Conservation (phyloP, 2,113 vertebrate species). For the Cercopithecus mona region DNA sequence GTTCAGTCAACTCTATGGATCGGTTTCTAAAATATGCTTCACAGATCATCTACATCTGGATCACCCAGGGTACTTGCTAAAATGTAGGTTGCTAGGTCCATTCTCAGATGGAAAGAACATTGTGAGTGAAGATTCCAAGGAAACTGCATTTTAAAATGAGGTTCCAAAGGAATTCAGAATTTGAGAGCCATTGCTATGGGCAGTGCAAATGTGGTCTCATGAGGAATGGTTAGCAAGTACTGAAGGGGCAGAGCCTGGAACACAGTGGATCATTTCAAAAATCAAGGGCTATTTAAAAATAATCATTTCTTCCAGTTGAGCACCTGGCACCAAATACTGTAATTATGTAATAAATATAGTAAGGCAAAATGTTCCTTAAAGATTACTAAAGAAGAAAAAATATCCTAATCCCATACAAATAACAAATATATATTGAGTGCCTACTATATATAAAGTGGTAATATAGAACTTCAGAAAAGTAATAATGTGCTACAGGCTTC, state of each 20-base stretch:
- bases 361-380: slow-evolving; percentile 37
- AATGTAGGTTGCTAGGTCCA: background rate
- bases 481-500: slow-evolving; percentile 1
- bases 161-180: background rate
- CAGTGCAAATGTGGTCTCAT: background rate
- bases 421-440: background rate
- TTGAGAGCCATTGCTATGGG: background rate
- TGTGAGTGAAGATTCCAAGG: background rate
- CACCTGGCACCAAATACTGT: slow-evolving; percentile 44
- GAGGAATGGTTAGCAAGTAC: background rate
- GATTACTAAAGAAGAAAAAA: slow-evolving; percentile 56
- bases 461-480: slow-evolving; percentile 45
- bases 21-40: background rate
- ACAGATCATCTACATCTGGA: background rate
- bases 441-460: slow-evolving; percentile 47
- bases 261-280: slow-evolving; percentile 8
- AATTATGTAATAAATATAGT: slow-evolving; percentile 46
- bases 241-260: background rate
- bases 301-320: slow-evolving; percentile 51
- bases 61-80: background rate
- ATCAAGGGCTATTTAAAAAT: slow-evolving; percentile 62
- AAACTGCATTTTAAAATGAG: background rate
- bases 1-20: background rate
- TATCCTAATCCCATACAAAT: slow-evolving; percentile 34
- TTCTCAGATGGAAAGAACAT: background rate